Evolutionary conservation across 2,888 invertebrate species (phyloP), one percentile per base, ranked within the genome.

Genomic region (Dioctria linearis): DNA sequence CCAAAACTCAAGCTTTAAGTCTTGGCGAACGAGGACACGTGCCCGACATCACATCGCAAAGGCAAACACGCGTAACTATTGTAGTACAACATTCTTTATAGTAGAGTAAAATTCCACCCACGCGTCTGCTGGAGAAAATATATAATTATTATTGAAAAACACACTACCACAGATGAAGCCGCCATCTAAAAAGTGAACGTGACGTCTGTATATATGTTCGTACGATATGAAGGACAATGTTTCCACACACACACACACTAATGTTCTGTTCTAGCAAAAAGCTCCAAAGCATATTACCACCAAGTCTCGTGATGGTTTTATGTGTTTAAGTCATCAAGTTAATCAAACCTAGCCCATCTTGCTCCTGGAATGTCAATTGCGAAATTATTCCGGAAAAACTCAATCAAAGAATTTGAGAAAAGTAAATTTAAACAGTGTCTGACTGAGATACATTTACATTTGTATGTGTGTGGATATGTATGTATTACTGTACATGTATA

Each of bases 361-460:
- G 49, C 40, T 39, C 40, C 46, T 43, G n/a, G 71, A 71, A 71
- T 71, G 71, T 51, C 71, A 71, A 71, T 71, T 51, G 39, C 39
- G 54, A 51, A 49, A 71, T 71, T 71, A 71, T 71, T n/a, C 37
- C 37, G 40, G 37, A 67, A 39, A 71, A 51, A 71, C 51, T 71
- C 54, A 71, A 71, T 51, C 71, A 71, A n/a, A 71, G 54, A 71
- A 71, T 37, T 71, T 37, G 39, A 40, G n/a, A 49, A 39, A 54
- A 71, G 71, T 40, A 71, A 71, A 71, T 71, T 71, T 71, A 71
- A 8, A 71, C 71, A 51, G n/a, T 11, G 37, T 71, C 54, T 39
- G 54, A 4, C 46, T 46, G 8, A 46, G 8, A 8, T 46, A 46
- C 8, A 8, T 46, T 25, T 25, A 25, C 2, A 25, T 25, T 0